Base-by-base conservation (phyloP, 1,140 invertebrate genomes). In the Copidosoma floridanum region DNA sequence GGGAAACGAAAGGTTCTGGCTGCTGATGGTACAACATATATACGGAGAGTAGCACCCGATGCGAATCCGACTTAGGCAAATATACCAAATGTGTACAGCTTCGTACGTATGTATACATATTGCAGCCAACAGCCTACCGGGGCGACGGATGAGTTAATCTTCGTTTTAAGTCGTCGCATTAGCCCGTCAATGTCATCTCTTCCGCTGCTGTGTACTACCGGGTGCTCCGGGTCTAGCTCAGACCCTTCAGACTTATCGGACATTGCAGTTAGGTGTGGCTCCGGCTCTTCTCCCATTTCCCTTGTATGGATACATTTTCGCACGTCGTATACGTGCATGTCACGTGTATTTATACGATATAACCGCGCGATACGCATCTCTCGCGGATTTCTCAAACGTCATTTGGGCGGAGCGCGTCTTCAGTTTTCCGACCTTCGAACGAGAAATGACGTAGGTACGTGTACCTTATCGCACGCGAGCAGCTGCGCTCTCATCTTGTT, bases 91-190 rank as follows among this genome's bases (percentile, higher is more conserved):
- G 73, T 71, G 69, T 76, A 76, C 77, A 74, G 74, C 69, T 65
- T 75, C 79, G 72, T 74, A n/a, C n/a, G n/a, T n/a, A n/a, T n/a
- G n/a, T n/a, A n/a, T n/a, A n/a, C n/a, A n/a, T n/a, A n/a, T n/a
- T n/a, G n/a, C n/a, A n/a, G n/a, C n/a, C n/a, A n/a, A n/a, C n/a
- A n/a, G n/a, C n/a, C n/a, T n/a, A n/a, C n/a, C n/a, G n/a, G n/a
- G n/a, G n/a, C n/a, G 78, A 80, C 77, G 75, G 76, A 78, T 79
- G 70, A 75, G 76, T 77, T 80, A 75, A 80, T 74, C 78, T 71
- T 60, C 71, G 69, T 69, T 77, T 77, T 77, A 79, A 78, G 75
- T 75, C 76, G 72, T 52, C 66, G 75, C 69, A 68, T 78, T 76
- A 76, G 71, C 74, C 67, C 76, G 69, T 80, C 78, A 80, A 80